Percentiles rank a stretch among this genome's conserved stretches.
Conservation (phyloP, 2,113 vertebrate species). For the Elephantulus edwardii region DNA sequence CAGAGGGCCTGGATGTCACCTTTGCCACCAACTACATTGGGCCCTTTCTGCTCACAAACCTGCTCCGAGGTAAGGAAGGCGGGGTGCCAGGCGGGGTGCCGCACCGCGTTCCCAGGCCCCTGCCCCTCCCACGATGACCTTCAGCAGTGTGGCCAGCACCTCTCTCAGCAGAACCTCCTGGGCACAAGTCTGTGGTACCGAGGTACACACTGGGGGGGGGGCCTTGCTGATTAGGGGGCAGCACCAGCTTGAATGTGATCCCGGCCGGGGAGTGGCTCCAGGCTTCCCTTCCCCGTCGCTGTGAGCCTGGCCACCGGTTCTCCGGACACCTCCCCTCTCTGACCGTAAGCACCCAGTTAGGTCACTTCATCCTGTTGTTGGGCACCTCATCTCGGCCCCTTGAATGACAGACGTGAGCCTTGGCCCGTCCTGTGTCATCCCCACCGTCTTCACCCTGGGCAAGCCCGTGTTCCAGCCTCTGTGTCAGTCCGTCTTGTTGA, state of each 20-base stretch:
- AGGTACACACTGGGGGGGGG: no score
- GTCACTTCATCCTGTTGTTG: not conserved
- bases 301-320: not conserved
- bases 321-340: not conserved
- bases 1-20: conserved; percentile 87
- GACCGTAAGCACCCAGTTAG: not conserved
- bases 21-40: conserved; percentile 92
- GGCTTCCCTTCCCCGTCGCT: not conserved
- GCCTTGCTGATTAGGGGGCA: no score
- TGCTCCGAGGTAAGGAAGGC: conserved; percentile 87
- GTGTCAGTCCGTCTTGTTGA: no score
- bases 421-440: no score
- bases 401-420: no score
- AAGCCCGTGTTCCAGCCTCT: no score
- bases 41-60: conserved; percentile 91
- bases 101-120: not conserved
- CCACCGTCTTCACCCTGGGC: no score
- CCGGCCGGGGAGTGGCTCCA: no score
- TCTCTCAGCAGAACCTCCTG: not conserved
- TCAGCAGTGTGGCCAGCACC: not conserved
- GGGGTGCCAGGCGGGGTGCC: not conserved
- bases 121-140: not conserved
- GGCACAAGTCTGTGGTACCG: not conserved
- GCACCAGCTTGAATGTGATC: no score
- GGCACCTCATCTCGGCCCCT: no score